Evolutionary conservation across 2,888 invertebrate genomes (phyloP).

Genomic region (Polydrusus cervinus): DNA sequence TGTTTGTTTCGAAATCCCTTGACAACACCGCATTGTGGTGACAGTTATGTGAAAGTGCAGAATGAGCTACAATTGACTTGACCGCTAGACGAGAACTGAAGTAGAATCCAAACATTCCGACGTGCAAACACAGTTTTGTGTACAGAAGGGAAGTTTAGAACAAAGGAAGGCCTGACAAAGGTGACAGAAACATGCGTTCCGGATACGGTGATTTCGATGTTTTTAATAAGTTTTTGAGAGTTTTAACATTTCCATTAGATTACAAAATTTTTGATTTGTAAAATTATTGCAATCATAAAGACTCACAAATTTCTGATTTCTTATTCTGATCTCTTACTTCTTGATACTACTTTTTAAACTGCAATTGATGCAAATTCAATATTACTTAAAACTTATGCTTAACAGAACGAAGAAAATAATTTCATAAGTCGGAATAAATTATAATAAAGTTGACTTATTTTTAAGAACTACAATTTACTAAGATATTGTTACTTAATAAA

Average conservation of each 20-base stretch:
- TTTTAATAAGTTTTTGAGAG: conserved; percentile 1
- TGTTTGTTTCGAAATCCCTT: conserved; percentile 25
- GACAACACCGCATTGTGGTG: conserved; percentile 22
- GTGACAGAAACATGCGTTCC: conserved; percentile 21
- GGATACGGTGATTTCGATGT: conserved; percentile 7
- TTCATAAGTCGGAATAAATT: too few relatives aligned
- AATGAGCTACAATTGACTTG: conserved; percentile 39
- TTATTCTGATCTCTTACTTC: too few relatives aligned
- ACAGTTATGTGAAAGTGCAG: conserved; percentile 19
- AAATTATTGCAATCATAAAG: neutral
- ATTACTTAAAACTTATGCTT: too few relatives aligned
- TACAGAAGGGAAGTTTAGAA: conserved; percentile 32
- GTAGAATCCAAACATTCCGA: conserved; percentile 34
- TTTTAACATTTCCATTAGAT: neutral
- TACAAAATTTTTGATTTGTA: neutral
- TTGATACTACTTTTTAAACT: too few relatives aligned
- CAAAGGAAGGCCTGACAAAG: conserved; percentile 22
- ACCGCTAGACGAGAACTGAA: conserved; percentile 32
- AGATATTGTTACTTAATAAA: too few relatives aligned
- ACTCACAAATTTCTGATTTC: too few relatives aligned
- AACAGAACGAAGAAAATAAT: too few relatives aligned
- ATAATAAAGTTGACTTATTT: too few relatives aligned
- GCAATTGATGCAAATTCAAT: too few relatives aligned
- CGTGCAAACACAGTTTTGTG: conserved; percentile 33
- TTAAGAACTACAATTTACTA: too few relatives aligned